phyloP scores from a whole-genome alignment of 2,113 vertebrate species.

The Bettongia penicillata region DNA sequence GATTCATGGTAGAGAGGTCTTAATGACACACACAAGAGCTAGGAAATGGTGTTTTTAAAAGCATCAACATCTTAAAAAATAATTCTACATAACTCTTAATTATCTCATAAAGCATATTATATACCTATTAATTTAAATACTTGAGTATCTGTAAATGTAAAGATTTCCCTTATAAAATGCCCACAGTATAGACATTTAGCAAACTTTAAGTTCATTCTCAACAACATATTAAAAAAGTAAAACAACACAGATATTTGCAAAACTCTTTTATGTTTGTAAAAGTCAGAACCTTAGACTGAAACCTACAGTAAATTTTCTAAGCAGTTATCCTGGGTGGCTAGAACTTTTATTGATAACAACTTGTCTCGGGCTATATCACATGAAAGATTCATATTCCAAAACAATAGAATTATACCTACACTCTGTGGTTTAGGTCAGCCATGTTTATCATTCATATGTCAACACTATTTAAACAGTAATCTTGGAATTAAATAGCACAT shows the following conservation, averaged over 20 bases:
- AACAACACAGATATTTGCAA: not conserved
- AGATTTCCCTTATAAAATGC: not conserved
- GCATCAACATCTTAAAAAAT: not conserved
- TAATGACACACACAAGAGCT: not conserved
- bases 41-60: not conserved
- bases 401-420: not conserved
- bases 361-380: not conserved
- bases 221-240: not conserved
- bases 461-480: not conserved
- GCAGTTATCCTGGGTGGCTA: not conserved
- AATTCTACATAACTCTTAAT: not conserved
- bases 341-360: not conserved
- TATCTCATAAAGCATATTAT: not conserved
- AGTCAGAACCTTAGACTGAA: not conserved
- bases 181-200: not conserved
- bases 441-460: not conserved
- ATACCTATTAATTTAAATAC: not conserved
- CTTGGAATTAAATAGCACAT: not conserved
- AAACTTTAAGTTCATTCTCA: not conserved
- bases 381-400: not conserved
- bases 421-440: not conserved
- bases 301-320: not conserved
- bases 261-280: not conserved
- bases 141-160: not conserved
- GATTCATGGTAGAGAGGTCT: not conserved